These are phyloP conservation scores for Psilopsiagon aurifrons DNA, from an alignment of 2,113 vertebrate species.

Conservation along the genomic window DNA sequence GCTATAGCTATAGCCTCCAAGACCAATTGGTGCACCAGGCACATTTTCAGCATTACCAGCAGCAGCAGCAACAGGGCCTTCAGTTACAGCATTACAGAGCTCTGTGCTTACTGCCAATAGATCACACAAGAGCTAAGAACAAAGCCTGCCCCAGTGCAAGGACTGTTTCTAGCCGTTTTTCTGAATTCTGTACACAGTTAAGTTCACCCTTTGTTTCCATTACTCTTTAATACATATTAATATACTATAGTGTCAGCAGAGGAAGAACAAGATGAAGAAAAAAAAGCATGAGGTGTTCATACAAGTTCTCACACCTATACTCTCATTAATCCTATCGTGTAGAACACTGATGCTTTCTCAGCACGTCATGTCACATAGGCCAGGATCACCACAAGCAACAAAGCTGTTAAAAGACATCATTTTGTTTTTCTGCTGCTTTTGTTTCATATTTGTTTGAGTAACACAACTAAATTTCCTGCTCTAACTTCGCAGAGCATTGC, in stretches of 20 bases:
- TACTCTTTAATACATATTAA: background rate
- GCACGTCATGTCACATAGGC: accelerated
- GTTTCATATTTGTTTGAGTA: background rate
- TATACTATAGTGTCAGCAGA: background rate
- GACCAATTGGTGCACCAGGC: background rate
- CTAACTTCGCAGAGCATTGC: background rate
- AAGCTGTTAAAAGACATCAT: background rate
- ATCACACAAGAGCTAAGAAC: background rate
- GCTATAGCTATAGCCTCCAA: background rate
- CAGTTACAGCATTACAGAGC: background rate
- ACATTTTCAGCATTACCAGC: background rate
- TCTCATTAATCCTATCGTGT: background rate
- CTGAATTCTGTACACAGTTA: background rate
- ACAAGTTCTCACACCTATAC: background rate
- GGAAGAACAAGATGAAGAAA: background rate
- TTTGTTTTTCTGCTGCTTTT: background rate
- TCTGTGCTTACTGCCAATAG: background rate
- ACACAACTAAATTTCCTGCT: background rate
- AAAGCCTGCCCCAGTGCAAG: background rate
- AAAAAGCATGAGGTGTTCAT: background rate
- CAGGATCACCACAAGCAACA: background rate
- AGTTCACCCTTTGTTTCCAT: background rate
- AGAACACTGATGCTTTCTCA: background rate
- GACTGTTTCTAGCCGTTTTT: background rate
- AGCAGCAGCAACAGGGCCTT: background rate